Conservation (phyloP, 2,797 vertebrate genomes). For the Pagetopsis macropterus region DNA sequence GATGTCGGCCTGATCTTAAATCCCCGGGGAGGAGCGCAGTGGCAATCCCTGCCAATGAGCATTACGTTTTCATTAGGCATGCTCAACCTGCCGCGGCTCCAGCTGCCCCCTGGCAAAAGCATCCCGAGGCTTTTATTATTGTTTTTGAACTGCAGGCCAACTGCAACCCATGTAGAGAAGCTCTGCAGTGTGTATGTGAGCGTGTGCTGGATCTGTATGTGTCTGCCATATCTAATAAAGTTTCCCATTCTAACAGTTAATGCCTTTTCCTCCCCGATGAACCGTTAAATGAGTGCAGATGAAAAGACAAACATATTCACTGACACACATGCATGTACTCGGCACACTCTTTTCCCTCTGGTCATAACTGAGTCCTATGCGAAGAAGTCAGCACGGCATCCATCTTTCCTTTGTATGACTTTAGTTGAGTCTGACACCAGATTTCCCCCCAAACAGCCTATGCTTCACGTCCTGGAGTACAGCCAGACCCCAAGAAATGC, state of each 20-base stretch:
- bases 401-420: slow-evolving; percentile 65
- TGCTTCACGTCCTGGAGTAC: slow-evolving; percentile 62
- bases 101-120: slow-evolving; percentile 67
- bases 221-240: slow-evolving; percentile 43
- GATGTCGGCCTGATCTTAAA: slow-evolving; percentile 74
- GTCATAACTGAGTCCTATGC: slow-evolving; percentile 29
- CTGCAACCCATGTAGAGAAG: slow-evolving; percentile 34
- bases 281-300: slow-evolving; percentile 53
- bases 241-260: slow-evolving; percentile 26
- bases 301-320: slow-evolving; percentile 61
- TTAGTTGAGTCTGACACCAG: slow-evolving; percentile 52
- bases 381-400: slow-evolving; percentile 54
- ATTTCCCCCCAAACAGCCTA: slow-evolving; percentile 58
- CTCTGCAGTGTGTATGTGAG: slow-evolving; percentile 1
- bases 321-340: slow-evolving; percentile 17
- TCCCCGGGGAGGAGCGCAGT: slow-evolving; percentile 58
- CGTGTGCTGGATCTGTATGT: slow-evolving; percentile 16
- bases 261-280: slow-evolving; percentile 46
- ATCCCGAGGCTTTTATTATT: slow-evolving; percentile 69
- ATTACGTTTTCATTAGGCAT: slow-evolving; percentile 77
- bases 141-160: slow-evolving; percentile 70
- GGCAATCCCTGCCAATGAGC: slow-evolving; percentile 73
- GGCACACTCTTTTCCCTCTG: slow-evolving; percentile 28
- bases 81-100: slow-evolving; percentile 66
- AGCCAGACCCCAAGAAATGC: slow-evolving; percentile 50